Conservation (phyloP, 2,888 invertebrate species). For the Noctuana brunneofusca region DNA sequence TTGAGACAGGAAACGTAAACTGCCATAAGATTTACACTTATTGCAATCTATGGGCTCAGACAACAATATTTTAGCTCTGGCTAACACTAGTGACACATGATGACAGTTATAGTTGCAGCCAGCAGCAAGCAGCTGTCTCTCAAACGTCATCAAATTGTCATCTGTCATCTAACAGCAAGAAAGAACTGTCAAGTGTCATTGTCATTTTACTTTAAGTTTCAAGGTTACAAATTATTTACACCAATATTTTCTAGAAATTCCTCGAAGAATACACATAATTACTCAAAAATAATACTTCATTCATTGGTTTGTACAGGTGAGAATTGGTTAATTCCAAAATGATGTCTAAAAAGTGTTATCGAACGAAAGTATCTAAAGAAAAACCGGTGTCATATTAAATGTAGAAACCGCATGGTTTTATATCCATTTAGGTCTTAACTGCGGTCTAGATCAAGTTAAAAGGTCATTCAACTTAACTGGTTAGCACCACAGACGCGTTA, state of each 20-base stretch:
- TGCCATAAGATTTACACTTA: no score
- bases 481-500: neutral
- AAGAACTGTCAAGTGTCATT: no score
- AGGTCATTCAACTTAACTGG: constrained; percentile 17
- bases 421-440: constrained; percentile 13
- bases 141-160: neutral
- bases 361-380: neutral
- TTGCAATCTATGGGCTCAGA: no score
- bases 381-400: neutral
- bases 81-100: no score
- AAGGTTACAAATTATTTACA: neutral
- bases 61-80: no score
- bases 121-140: no score
- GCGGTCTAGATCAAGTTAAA: constrained; percentile 1
- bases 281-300: neutral
- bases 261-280: neutral
- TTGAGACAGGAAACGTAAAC: no score
- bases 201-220: no score
- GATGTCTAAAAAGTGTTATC: neutral
- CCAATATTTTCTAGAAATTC: constrained; percentile 11
- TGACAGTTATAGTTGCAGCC: no score
- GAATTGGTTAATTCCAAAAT: neutral
- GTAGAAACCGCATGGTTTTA: constrained; percentile 5
- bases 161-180: no score
- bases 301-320: neutral